These are phyloP conservation scores for Andrena fulva DNA, from an alignment of 2,888 invertebrate species.

Conservation along the genomic window DNA sequence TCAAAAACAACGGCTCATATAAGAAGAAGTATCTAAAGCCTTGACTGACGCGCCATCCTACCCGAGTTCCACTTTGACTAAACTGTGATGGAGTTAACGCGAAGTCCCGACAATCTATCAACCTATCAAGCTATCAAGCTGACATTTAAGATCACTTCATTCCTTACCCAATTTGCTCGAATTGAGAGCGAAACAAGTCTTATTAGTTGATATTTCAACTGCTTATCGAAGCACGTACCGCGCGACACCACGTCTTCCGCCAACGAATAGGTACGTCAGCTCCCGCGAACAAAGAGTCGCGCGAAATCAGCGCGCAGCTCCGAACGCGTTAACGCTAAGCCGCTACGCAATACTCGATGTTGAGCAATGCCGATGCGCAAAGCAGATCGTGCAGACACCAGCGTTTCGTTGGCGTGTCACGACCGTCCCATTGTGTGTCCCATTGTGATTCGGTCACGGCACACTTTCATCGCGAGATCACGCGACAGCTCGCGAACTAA, in stretches of 20 bases:
- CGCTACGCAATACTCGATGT: slow-evolving; percentile 3
- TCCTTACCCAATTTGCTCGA: no score
- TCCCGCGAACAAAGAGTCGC: neutral
- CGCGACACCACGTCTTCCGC: no score
- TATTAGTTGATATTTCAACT: neutral
- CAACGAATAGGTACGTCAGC: neutral
- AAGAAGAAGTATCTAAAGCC: no score
- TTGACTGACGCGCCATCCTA: no score
- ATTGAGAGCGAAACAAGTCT: no score
- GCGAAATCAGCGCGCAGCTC: neutral
- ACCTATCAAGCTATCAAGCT: no score
- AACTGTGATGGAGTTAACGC: no score
- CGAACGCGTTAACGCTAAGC: neutral
- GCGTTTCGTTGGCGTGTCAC: slow-evolving; percentile 47
- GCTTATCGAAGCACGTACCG: neutral
- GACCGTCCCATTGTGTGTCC: slow-evolving; percentile 54
- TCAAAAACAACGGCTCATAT: no score
- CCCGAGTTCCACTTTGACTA: no score
- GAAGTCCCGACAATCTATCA: no score
- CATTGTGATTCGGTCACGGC: slow-evolving; percentile 67
- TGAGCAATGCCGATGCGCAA: slow-evolving; percentile 19
- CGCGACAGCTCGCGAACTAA: slow-evolving; percentile 42
- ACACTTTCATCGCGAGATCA: slow-evolving; percentile 66
- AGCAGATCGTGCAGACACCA: slow-evolving; percentile 6
- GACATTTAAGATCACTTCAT: no score